Evolutionary conservation across 2,888 invertebrate genomes (phyloP), one percentile per base, ranked within the genome.

Genomic region (Synanthedon tipuliformis): DNA sequence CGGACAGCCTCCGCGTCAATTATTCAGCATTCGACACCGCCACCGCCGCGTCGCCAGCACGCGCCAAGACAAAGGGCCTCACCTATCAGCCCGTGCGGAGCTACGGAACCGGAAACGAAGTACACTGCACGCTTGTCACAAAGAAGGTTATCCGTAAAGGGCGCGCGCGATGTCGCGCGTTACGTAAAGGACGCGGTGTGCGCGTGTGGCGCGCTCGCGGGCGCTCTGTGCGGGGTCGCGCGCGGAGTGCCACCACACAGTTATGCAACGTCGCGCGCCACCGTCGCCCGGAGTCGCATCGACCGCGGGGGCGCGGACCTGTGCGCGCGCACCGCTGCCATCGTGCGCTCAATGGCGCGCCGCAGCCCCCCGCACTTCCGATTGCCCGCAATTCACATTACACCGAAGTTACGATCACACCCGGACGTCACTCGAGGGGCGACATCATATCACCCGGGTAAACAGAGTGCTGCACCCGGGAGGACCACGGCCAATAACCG

Each of bases 241-340:
- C 86, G 81, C 83, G 82, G 80, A 86, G 82, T 86, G 87, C 80
- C 73, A 79, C 70, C 75, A 71, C 78, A 69, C 66, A 74, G 83
- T 85, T 85, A 85, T 85, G 86, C 85, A 84, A 85, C 80, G 83
- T 79, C 81, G 82, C 82, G 80, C 34, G 81, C 78, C 76, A 13
- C 13, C 45, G 8, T 45, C 76, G 78, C 75, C 75, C 70, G 75
- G 70, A 72, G 57, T 64, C 70, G 77, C 78, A 82, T 84, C 84
- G 83, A 85, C 81, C 66, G 68, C 63, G 69, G 69, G 75, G 74
- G 78, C 72, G 75, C 72, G 50, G 66, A 55, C 40, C 57, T 56
- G 50, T 75, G 81, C 84, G 83, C 83, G 78, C 82, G 80, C 83
- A 75, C 59, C 75, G 7, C 41, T 16, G 27, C 18, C 41, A 51